phyloP scores from a whole-genome alignment of 1,140 invertebrate species.

The Ceratina calcarata region DNA sequence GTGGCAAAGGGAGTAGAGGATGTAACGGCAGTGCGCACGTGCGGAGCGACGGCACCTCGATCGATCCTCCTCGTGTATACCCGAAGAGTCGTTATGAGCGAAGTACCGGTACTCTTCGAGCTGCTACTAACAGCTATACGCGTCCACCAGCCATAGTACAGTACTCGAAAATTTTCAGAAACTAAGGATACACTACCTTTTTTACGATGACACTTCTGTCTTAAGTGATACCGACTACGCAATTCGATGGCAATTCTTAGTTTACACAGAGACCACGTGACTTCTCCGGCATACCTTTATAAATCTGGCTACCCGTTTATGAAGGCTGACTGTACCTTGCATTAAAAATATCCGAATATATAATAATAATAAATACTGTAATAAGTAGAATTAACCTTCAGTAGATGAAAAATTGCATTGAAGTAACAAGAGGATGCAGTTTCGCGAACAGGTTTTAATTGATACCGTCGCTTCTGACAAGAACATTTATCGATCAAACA shows the following conservation, averaged over 20 bases:
- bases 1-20: background rate
- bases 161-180: constrained; percentile 47
- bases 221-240: background rate
- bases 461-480: background rate
- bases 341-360: too few relatives aligned
- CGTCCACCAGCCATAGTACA: constrained; percentile 32
- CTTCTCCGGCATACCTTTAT: background rate
- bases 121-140: constrained; percentile 51
- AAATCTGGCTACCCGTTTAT: too few relatives aligned
- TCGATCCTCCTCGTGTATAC: constrained; percentile 59
- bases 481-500: background rate
- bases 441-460: background rate
- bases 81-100: constrained; percentile 58
- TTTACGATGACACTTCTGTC: constrained; percentile 19
- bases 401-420: too few relatives aligned
- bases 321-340: too few relatives aligned
- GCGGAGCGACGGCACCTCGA: constrained; percentile 57
- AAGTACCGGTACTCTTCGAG: constrained; percentile 55
- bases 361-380: too few relatives aligned
- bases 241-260: background rate
- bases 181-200: constrained; percentile 37
- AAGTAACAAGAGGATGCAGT: background rate
- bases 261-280: background rate
- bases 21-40: constrained; percentile 53
- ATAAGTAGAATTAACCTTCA: too few relatives aligned